A percentile compares a stretch with the other conserved stretches of the same genome.
phyloP scores from a whole-genome alignment of 2,797 vertebrate species.

The Bovichtus diacanthus region DNA sequence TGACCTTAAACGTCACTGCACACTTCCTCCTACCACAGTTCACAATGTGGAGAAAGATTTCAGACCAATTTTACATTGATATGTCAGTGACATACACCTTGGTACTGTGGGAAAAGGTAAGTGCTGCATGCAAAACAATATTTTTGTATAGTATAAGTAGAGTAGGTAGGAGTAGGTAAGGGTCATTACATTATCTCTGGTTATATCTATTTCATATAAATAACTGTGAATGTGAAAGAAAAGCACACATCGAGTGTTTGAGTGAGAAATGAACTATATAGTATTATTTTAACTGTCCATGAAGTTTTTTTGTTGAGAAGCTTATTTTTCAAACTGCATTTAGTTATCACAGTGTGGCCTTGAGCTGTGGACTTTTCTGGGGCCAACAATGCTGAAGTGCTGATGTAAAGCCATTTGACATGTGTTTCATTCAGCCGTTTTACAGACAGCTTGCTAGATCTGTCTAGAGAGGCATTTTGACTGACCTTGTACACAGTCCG shows the following conservation, averaged over 20 bases:
- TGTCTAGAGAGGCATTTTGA: conserved; percentile 50
- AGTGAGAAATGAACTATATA: not conserved
- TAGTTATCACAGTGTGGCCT: conserved; percentile 1
- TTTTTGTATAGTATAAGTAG: not conserved
- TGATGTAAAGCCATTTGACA: conserved; percentile 59
- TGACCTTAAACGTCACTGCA: conserved; percentile 8
- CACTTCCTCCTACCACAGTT: conserved; percentile 5
- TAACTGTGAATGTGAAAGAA: not conserved
- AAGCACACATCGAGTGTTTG: not conserved
- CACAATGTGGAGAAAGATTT: conserved; percentile 5
- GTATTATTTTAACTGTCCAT: not conserved
- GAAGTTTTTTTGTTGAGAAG: not conserved
- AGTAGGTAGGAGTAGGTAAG: not conserved
- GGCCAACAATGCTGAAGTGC: conserved; percentile 48
- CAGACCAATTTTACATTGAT: not conserved
- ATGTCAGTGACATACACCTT: not conserved
- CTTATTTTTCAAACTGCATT: not conserved
- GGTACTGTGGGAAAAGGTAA: not conserved
- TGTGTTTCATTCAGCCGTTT: conserved; percentile 65
- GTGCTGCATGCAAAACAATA: not conserved
- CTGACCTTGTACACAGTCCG: conserved; percentile 44
- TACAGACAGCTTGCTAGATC: conserved; percentile 49
- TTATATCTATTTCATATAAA: not conserved
- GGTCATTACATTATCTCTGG: not conserved
- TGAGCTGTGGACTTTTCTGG: conserved; percentile 7